Conservation (phyloP, 1,140 invertebrate genomes). For the Drosophila neocordata region DNA sequence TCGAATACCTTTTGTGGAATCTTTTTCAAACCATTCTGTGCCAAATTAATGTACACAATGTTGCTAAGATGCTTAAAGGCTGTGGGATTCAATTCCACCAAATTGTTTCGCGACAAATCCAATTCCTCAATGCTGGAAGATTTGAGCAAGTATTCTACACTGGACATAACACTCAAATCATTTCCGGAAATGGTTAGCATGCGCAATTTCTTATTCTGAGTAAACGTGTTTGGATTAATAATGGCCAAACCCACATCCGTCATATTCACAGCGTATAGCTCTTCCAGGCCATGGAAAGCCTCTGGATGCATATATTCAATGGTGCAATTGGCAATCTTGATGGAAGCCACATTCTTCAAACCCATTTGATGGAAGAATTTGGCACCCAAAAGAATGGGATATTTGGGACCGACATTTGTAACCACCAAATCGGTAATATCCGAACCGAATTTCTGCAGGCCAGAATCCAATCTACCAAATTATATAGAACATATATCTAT, state of each 20-base stretch:
- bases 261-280: conserved; percentile 87
- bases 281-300: conserved; percentile 86
- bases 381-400: conserved; percentile 84
- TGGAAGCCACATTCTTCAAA: conserved; percentile 84
- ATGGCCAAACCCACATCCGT: conserved; percentile 86
- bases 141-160: conserved; percentile 73
- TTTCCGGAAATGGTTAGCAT: conserved; percentile 88
- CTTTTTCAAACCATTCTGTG: conserved; percentile 86
- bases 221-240: conserved; percentile 87
- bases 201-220: conserved; percentile 86
- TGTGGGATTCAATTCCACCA: conserved; percentile 85
- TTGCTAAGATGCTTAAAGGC: conserved; percentile 86
- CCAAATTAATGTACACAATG: conserved; percentile 86
- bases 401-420: conserved; percentile 84
- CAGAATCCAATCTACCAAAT: conserved; percentile 83
- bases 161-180: conserved; percentile 84
- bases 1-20: conserved; percentile 86
- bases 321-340: conserved; percentile 85
- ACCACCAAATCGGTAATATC: conserved; percentile 85
- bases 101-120: conserved; percentile 86
- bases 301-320: conserved; percentile 84
- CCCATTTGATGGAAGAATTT: conserved; percentile 85
- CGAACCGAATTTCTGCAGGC: conserved; percentile 85
- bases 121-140: conserved; percentile 87
- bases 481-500: background rate